Evolutionary conservation across 2,888 invertebrate genomes (phyloP).

Genomic region (Suillia variegata): DNA sequence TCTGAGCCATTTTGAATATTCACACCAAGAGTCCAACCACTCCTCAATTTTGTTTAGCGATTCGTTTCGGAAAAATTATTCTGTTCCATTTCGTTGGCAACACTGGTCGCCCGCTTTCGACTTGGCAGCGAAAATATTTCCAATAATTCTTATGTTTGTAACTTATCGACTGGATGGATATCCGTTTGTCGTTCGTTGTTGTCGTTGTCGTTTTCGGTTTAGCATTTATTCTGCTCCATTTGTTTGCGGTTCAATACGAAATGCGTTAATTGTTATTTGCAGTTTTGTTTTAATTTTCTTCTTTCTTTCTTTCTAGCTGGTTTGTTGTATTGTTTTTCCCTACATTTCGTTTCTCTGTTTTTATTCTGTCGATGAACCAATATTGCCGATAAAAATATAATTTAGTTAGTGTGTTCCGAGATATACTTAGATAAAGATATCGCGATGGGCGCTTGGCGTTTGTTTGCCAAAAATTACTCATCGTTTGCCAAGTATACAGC

Average conservation of each 20-base stretch:
- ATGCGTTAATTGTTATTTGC: conserved; percentile 6
- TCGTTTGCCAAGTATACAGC: neutral
- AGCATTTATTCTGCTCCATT: conserved; percentile 22
- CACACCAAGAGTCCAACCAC: neutral
- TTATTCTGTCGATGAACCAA: too few species aligned
- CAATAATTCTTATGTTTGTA: neutral
- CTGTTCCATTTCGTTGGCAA: conserved; percentile 1
- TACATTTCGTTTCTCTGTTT: neutral
- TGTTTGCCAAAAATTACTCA: conserved; percentile 1
- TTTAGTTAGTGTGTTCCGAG: too few species aligned
- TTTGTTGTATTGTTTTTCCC: neutral
- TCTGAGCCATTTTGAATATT: neutral
- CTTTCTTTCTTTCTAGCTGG: neutral
- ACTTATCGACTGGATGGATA: neutral
- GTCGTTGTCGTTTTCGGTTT: neutral
- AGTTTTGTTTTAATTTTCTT: conserved; percentile 1
- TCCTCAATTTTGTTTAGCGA: neutral
- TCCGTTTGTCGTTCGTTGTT: neutral
- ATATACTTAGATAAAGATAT: too few species aligned
- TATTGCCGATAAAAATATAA: too few species aligned
- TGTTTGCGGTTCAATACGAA: conserved; percentile 21
- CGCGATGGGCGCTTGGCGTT: neutral
- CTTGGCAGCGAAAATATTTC: neutral
- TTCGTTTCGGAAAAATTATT: neutral
- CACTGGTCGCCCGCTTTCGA: too few species aligned